Conservation (phyloP, 2,797 vertebrate species). For the Heliangelus exortis region DNA sequence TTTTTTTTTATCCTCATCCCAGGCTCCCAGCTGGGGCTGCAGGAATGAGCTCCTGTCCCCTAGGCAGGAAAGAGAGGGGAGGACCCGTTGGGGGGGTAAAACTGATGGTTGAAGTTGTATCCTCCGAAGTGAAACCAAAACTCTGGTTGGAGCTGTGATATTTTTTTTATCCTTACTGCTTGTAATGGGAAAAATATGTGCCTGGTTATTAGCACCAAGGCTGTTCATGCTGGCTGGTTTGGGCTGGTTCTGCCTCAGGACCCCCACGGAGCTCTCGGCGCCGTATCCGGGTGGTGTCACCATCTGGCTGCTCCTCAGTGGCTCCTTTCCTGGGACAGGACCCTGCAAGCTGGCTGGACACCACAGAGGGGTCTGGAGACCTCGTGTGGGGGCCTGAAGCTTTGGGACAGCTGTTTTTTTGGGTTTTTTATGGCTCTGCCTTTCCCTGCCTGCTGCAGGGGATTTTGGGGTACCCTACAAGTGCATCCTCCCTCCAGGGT, state of each 20-base stretch:
- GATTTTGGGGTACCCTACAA: neutral
- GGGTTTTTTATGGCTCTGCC: accelerated
- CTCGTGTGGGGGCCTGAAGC: neutral
- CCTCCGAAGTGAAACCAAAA: neutral
- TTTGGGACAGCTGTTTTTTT: neutral
- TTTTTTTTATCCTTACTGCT: neutral
- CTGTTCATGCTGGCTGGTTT: accelerated
- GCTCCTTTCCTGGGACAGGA: neutral
- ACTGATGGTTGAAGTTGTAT: accelerated
- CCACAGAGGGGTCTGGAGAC: neutral
- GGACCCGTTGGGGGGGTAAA: neutral
- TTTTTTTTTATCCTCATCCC: neutral
- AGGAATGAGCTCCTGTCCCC: neutral
- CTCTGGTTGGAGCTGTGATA: accelerated
- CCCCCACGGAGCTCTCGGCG: accelerated
- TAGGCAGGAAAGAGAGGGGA: neutral
- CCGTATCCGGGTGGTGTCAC: accelerated
- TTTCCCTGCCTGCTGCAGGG: neutral
- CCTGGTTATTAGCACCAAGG: neutral
- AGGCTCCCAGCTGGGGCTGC: neutral
- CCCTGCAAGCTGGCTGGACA: accelerated
- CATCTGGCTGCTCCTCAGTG: accelerated
- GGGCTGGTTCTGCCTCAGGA: neutral
- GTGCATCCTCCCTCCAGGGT: neutral
- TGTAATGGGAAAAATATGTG: neutral